These are phyloP conservation scores for Euproctis similis DNA, from an alignment of 2,888 invertebrate species.

Conservation along the genomic window DNA sequence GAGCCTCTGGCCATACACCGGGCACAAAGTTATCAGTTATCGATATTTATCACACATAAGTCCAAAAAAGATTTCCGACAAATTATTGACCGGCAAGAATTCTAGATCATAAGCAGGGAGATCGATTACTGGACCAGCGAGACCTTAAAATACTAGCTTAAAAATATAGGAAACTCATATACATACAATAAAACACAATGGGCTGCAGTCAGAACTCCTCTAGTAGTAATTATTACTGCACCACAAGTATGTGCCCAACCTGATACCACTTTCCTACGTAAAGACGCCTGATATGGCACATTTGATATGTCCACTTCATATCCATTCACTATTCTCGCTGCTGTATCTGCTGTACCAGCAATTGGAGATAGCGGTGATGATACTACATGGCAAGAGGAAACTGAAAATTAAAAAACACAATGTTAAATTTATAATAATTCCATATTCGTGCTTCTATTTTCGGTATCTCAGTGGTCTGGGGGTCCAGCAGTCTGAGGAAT, in stretches of 20 bases:
- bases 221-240: constrained; percentile 42
- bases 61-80: too few species aligned
- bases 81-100: not conserved
- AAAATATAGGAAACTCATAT: not conserved
- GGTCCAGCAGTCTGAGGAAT: too few species aligned
- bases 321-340: constrained; percentile 61
- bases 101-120: too few species aligned
- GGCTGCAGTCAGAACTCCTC: constrained; percentile 53
- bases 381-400: constrained; percentile 13
- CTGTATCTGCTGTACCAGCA: constrained; percentile 18
- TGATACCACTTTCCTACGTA: constrained; percentile 30
- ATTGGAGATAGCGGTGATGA: constrained; percentile 21
- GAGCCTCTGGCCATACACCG: too few species aligned
- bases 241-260: constrained; percentile 60
- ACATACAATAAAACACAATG: constrained; percentile 54
- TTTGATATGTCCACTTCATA: constrained; percentile 51
- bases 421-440: too few species aligned
- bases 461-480: too few species aligned
- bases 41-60: too few species aligned
- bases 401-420: too few species aligned
- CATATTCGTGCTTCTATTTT: too few species aligned
- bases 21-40: too few species aligned
- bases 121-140: too few species aligned
- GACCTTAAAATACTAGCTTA: not conserved
- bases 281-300: constrained; percentile 58